Evolutionary conservation across 2,797 vertebrate species (phyloP), one percentile per base, ranked within the genome.

Genomic region (Dermochelys coriacea): DNA sequence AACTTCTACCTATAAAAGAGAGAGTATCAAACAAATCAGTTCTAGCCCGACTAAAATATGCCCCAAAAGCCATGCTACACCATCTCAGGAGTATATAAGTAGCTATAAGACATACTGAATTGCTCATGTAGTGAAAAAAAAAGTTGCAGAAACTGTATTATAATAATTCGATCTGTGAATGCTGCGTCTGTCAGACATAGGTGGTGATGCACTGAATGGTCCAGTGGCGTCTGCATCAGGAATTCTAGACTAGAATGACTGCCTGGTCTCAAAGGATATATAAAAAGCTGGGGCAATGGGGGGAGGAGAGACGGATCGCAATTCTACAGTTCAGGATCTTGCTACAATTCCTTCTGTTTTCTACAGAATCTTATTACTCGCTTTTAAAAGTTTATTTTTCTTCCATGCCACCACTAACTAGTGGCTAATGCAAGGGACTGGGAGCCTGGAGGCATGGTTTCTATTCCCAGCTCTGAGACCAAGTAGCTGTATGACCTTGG

Each of bases 21-120:
- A 59, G 52, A 50, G 71, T 68, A 80, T 78, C 80, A 47, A 81
- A 81, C 71, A 5, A 89, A 85, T 85, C 80, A 83, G 29, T 54
- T 52, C 47, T 71, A 96, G 74, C 89, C 41, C 2, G n/a, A 87
- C 61, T 55, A 1, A 82, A 94, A 96, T 61, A 57, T 50, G 52
- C 50, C 71, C 5, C 41, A 27, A 45, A 74, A 19, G 37, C 21
- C 41, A 45, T 11, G 15, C 82, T 94, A 89, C 79, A 89, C 61
- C 88, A 88, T 84, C 74, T 82, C 34, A 14, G 55, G 25, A 75
- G 45, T 74, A 64, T 37, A 29, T 9, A 57, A 92, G 51, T 9
- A 91, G 84, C 90, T 94, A 51, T 27, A 47, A 84, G 84, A 77
- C 55, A 49, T 94, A 74, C n/a, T 8, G 86, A 89, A 93, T 88